Evolutionary conservation across 2,113 vertebrate genomes (phyloP).

Genomic region (Erythrolamprus reginae): DNA sequence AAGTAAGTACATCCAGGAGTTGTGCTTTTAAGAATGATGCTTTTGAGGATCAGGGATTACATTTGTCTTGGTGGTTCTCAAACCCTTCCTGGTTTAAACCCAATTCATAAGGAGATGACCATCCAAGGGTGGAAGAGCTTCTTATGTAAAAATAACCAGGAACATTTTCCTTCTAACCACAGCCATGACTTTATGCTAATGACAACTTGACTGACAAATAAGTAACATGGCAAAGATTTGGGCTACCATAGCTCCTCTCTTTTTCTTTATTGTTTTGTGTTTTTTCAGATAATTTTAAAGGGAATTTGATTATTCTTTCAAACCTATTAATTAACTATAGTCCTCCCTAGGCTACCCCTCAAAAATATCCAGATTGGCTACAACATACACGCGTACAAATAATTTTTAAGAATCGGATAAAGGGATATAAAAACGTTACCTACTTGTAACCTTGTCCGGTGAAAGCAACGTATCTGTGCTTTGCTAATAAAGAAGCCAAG

Average conservation of each 20-base stretch:
- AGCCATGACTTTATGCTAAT: not conserved
- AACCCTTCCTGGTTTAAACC: not conserved
- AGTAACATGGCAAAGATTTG: not conserved
- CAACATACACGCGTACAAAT: not conserved
- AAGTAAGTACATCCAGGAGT: constrained; percentile 69
- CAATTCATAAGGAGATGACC: not conserved
- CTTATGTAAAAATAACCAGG: too few relatives aligned
- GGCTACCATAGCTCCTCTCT: not conserved
- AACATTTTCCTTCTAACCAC: not conserved
- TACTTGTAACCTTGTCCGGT: not conserved
- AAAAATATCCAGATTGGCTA: not conserved
- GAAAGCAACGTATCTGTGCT: not conserved
- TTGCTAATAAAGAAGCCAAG: not conserved
- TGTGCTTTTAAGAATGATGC: rapidly evolving
- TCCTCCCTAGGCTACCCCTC: not conserved
- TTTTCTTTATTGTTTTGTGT: not conserved
- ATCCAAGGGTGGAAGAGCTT: not conserved
- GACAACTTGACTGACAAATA: not conserved
- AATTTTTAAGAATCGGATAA: not conserved
- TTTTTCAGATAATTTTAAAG: not conserved
- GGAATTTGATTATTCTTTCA: not conserved
- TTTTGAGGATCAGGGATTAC: not conserved
- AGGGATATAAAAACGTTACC: not conserved
- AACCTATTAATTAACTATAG: not conserved
- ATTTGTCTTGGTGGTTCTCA: not conserved